A percentile compares a stretch with the other conserved stretches of the same genome.
phyloP scores from a whole-genome alignment of 2,113 vertebrate genomes.

The Pteropus alecto region DNA sequence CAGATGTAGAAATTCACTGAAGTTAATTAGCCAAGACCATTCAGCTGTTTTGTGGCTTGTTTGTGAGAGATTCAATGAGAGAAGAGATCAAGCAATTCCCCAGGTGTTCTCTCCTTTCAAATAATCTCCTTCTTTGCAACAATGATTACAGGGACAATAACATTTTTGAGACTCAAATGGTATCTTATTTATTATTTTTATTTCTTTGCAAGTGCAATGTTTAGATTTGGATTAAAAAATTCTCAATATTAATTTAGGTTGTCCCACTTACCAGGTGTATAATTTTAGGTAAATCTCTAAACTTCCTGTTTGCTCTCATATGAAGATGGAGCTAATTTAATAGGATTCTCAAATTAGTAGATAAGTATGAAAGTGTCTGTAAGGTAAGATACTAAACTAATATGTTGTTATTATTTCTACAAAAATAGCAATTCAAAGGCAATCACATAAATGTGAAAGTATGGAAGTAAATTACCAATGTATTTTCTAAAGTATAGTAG shows the following conservation, averaged over 20 bases:
- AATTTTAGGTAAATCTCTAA: not conserved
- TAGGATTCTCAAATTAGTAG: not conserved
- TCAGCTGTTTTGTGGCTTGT: not conserved
- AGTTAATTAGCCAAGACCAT: not conserved
- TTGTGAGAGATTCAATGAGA: not conserved
- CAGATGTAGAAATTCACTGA: not conserved
- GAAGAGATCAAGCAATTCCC: not conserved
- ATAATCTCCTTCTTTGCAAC: not conserved
- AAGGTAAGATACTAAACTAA: not conserved
- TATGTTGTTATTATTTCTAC: not conserved
- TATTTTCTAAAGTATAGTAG: not conserved
- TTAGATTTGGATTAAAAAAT: not conserved
- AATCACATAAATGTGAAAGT: not conserved
- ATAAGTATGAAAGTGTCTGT: not conserved
- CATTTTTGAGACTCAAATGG: not conserved
- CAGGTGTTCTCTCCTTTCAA: not conserved
- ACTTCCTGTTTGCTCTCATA: not conserved
- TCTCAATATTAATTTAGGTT: not conserved
- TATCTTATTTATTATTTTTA: not conserved
- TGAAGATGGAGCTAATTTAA: not conserved
- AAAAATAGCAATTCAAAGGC: not conserved
- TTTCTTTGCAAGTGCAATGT: not conserved
- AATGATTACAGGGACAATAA: not conserved
- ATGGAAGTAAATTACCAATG: not conserved
- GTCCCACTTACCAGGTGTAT: not conserved